Conservation (phyloP, 2,888 invertebrate genomes). For the Disparrhopalites patrizii region DNA sequence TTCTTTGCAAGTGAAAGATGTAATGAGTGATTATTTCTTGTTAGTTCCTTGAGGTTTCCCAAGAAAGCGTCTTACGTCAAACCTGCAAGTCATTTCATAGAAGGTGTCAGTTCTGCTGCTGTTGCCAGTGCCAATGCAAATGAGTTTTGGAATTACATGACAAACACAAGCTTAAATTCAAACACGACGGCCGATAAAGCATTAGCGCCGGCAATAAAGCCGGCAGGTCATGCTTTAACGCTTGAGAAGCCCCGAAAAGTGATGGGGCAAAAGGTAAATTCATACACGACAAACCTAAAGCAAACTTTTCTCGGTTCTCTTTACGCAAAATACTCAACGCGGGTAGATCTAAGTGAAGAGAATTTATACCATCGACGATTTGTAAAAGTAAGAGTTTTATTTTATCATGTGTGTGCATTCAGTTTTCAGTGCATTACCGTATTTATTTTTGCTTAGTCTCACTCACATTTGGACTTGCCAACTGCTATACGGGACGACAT, state of each 20-base stretch:
- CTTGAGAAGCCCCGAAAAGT: slow-evolving; percentile 12
- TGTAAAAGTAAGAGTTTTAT: slow-evolving; percentile 5
- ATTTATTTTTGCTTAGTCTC: slow-evolving; percentile 4
- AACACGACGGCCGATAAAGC: background rate
- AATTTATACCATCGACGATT: background rate
- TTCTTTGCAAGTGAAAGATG: background rate
- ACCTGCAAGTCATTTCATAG: slow-evolving; percentile 26
- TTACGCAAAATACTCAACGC: slow-evolving; percentile 17
- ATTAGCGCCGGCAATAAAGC: slow-evolving; percentile 20
- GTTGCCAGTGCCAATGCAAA: background rate
- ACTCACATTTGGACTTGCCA: slow-evolving; percentile 13
- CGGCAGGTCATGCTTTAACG: slow-evolving; percentile 21
- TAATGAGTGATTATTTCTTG: background rate
- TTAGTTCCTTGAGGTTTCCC: background rate
- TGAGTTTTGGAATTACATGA: slow-evolving; percentile 9
- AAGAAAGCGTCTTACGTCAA: slow-evolving; percentile 12
- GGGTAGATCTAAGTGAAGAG: slow-evolving; percentile 15
- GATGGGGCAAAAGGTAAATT: slow-evolving; percentile 20
- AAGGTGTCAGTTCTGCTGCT: slow-evolving; percentile 7
- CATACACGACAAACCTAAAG: slow-evolving; percentile 8
- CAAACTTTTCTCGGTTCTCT: slow-evolving; percentile 18
- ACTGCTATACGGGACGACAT: background rate
- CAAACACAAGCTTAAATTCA: background rate
- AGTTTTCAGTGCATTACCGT: background rate
- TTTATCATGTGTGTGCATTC: background rate